Base-by-base conservation (phyloP, 2,888 invertebrate species). In the Patella pellucida region DNA sequence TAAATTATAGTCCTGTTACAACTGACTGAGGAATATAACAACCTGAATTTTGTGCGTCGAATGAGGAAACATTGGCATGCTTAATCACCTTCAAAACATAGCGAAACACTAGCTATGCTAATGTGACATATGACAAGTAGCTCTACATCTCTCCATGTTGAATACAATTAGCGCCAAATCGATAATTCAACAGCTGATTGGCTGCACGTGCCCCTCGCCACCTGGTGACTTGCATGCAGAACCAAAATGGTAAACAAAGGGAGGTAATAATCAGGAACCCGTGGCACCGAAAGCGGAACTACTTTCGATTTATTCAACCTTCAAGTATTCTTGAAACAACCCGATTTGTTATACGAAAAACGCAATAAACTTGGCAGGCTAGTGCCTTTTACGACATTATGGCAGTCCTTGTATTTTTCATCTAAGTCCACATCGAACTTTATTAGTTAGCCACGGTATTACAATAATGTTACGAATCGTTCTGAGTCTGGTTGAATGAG, bases 121-220 rank as follows among this genome's bases (percentile, higher is more conserved):
- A 78, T 78, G 71, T 74, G 76, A 78, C 76, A 74, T 75, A 74
- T 74, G 74, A 78, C 76, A 72, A 72, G 75, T 75, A 74, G 76
- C 70, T 74, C 69, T 70, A 68, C 68, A 73, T 71, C 72, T 79
- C 76, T 81, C 82, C 82, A 82, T 82, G 76, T 81, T 82, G 82
- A 82, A 82, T 82, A 81, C 79, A 77, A 81, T 82, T 80, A 78
- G 80, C 81, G 80, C 77, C 78, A 80, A 81, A 82, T 82, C 80
- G 75, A 81, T 79, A 76, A 76, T 77, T 78, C 77, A 75, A 70
- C 72, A 80, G 77, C 78, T 79, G 79, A 82, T 82, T 82, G 82
- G 82, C 75, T 76, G 78, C 50, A 68, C 62, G 70, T 52, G 70
- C 70, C 62, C 23, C 62, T 62, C 62, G 62, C 62, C 62, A 62